Conservation (phyloP, 2,888 invertebrate genomes). For the Meloe dianella region DNA sequence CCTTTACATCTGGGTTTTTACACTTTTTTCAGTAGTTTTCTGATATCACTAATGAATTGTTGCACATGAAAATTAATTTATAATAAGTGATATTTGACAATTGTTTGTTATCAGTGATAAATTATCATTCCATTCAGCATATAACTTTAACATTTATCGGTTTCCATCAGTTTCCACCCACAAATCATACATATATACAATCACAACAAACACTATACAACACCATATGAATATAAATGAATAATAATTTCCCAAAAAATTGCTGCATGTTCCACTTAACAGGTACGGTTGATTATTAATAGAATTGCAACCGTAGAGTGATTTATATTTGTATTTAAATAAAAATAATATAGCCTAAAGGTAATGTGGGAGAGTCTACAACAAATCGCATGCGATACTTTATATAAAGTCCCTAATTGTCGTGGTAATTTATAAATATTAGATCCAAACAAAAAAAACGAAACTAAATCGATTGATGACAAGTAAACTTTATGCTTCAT, state of each 20-base stretch:
- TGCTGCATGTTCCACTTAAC: constrained; percentile 45
- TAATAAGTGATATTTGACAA: background rate
- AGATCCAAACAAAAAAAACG: background rate
- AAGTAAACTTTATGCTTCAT: constrained; percentile 37
- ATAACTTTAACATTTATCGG: constrained; percentile 38
- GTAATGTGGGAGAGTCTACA: constrained; percentile 43
- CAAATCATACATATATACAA: constrained; percentile 41
- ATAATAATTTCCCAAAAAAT: constrained; percentile 37
- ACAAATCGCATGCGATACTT: constrained; percentile 32
- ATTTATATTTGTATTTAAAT: constrained; percentile 38
- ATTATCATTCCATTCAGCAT: constrained; percentile 34
- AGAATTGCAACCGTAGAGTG: constrained; percentile 42
- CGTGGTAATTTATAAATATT: background rate
- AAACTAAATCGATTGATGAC: background rate
- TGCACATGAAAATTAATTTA: background rate
- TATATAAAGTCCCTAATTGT: constrained; percentile 1
- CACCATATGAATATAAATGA: constrained; percentile 9
- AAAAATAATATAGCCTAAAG: constrained; percentile 38
- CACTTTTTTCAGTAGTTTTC: background rate
- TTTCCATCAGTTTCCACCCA: constrained; percentile 44
- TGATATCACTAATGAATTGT: background rate
- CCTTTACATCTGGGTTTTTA: background rate
- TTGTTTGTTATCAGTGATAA: constrained; percentile 30
- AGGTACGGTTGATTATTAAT: constrained; percentile 45
- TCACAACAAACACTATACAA: constrained; percentile 35